Evolutionary conservation across 2,113 vertebrate genomes (phyloP).

Genomic region (Zosterops japonicus): DNA sequence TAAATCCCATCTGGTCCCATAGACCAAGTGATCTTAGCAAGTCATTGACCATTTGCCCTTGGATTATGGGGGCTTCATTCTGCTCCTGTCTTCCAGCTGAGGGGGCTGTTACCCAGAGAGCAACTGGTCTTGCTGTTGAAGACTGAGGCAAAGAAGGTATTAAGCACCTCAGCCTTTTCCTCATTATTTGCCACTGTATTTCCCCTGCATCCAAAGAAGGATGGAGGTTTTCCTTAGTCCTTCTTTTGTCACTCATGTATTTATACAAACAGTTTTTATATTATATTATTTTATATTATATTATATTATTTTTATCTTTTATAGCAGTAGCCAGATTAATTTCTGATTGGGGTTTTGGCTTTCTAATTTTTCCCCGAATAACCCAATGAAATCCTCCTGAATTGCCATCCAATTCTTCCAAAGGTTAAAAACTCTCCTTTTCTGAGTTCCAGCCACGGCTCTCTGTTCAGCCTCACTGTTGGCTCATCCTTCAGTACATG

Average conservation of each 20-base stretch:
- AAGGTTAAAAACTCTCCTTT: background rate
- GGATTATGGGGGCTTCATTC: background rate
- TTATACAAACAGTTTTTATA: background rate
- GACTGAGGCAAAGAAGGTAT: background rate
- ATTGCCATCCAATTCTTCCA: background rate
- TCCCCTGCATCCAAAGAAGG: background rate
- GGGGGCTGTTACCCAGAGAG: background rate
- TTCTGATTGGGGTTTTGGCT: background rate
- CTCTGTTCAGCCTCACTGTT: background rate
- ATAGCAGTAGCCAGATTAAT: background rate
- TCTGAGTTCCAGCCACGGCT: background rate
- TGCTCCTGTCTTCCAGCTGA: background rate
- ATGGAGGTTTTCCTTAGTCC: background rate
- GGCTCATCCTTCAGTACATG: background rate
- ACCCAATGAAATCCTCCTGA: background rate
- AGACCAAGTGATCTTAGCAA: background rate
- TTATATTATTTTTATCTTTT: no score
- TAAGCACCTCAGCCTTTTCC: background rate
- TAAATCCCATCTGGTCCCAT: background rate
- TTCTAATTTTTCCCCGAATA: background rate
- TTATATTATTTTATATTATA: no score
- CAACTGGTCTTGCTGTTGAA: background rate
- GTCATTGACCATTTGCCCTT: background rate
- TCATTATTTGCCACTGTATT: background rate
- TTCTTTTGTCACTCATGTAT: background rate